These are phyloP conservation scores for Periplaneta americana DNA, from an alignment of 1,140 invertebrate genomes.

Conservation along the genomic window DNA sequence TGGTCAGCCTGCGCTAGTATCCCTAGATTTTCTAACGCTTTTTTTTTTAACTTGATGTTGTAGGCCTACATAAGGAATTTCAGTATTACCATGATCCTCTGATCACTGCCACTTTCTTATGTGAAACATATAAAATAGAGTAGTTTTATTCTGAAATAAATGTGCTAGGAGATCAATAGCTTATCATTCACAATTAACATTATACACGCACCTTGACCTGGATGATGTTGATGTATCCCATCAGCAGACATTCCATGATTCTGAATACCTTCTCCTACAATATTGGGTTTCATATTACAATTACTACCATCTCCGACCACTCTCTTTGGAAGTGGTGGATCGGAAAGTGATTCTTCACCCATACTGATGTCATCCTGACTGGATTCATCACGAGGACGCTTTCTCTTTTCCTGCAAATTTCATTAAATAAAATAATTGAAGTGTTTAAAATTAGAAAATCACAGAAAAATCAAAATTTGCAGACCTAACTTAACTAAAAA, in stretches of 20 bases:
- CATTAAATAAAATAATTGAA: not conserved
- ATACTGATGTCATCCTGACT: conserved; percentile 39
- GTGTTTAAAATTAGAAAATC: not conserved
- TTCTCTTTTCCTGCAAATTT: conserved; percentile 40
- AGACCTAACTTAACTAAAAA: no score
- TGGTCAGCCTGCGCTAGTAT: no score
- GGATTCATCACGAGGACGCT: conserved; percentile 49
- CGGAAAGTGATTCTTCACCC: conserved; percentile 25
- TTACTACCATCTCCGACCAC: not conserved
- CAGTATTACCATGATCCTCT: no score
- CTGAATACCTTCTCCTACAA: not conserved
- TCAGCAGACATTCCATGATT: not conserved
- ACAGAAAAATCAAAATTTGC: no score
- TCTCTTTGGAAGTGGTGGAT: conserved; percentile 18
- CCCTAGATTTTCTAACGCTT: no score
- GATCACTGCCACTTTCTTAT: no score
- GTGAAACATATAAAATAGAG: no score
- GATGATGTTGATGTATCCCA: not conserved
- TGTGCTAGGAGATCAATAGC: no score
- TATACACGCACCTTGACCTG: conserved; percentile 2
- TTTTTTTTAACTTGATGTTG: no score
- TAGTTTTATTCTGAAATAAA: no score
- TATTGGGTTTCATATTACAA: not conserved
- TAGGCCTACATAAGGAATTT: no score
- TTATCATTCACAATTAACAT: no score